Percentiles rank a stretch among this genome's conserved stretches.
phyloP scores from a whole-genome alignment of 2,113 vertebrate species.

The Halcyon malimbica region DNA sequence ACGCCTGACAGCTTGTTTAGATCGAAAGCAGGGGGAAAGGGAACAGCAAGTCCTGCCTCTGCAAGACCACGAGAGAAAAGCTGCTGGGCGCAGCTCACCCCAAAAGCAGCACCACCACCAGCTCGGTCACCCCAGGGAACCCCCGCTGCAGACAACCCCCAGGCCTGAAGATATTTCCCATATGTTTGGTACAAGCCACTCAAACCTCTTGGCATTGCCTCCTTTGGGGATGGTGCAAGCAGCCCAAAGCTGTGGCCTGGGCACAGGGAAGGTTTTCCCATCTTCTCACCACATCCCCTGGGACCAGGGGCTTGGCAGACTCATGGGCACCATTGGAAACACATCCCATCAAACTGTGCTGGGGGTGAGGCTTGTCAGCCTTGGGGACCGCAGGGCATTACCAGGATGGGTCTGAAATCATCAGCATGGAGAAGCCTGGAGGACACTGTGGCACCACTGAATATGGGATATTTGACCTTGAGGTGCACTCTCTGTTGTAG shows the following conservation, averaged over 20 bases:
- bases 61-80: not conserved
- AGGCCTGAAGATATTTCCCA: not conserved
- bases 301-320: not conserved
- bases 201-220: not conserved
- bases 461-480: not conserved
- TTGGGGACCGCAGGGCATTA: not conserved
- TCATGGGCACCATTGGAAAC: rapidly evolving
- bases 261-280: not conserved
- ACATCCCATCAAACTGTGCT: not conserved
- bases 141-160: not conserved
- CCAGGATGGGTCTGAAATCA: not conserved
- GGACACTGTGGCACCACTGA: not conserved
- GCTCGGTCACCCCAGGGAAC: not conserved
- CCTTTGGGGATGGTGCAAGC: not conserved
- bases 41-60: not conserved
- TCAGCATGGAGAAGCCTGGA: not conserved
- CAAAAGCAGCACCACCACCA: not conserved
- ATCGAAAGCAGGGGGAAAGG: not conserved
- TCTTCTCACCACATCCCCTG: not conserved
- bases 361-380: not conserved
- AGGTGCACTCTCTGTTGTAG: not conserved
- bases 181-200: not conserved
- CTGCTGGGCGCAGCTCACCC: not conserved
- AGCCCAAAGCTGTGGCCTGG: not conserved
- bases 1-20: not conserved